Percentiles rank a stretch among this genome's conserved stretches.
These are phyloP conservation scores for Sceloporus undulatus DNA, from an alignment of 2,113 vertebrate genomes.

Conservation along the genomic window DNA sequence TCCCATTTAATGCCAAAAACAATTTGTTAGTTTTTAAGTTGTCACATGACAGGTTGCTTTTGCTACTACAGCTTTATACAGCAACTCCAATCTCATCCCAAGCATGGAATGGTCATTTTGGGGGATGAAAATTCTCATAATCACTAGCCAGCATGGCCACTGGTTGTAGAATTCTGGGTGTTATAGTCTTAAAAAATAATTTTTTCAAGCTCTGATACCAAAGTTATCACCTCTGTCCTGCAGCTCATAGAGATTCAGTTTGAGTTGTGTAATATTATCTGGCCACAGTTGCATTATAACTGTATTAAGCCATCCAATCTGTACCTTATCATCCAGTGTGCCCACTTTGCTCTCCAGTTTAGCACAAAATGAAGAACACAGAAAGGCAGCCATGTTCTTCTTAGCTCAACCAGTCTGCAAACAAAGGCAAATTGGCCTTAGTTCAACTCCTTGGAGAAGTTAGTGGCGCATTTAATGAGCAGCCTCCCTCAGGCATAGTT, in stretches of 20 bases:
- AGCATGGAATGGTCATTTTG: too few species aligned
- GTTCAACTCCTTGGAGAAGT: constrained; percentile 27
- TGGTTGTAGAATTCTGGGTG: too few species aligned
- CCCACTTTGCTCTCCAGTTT: not conserved
- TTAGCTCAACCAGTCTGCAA: not conserved
- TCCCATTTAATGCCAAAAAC: too few species aligned
- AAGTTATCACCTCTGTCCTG: not conserved
- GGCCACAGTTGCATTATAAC: not conserved
- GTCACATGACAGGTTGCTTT: too few species aligned
- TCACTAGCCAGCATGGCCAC: too few species aligned
- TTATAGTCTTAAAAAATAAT: too few species aligned
- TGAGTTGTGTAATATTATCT: not conserved
- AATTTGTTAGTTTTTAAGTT: too few species aligned
- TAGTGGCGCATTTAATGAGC: constrained; percentile 35
- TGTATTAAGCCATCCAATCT: not conserved
- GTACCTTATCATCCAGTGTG: not conserved
- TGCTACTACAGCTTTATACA: too few species aligned
- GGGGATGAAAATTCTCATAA: too few species aligned
- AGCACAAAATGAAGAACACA: not conserved
- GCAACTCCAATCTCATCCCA: too few species aligned
- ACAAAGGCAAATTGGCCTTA: not conserved
- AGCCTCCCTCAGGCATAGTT: constrained; percentile 32
- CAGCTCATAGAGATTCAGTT: not conserved
- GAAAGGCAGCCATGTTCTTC: not conserved
- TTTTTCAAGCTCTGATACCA: too few species aligned